Base-by-base conservation (phyloP, 2,113 vertebrate genomes). In the Labeo catla region DNA sequence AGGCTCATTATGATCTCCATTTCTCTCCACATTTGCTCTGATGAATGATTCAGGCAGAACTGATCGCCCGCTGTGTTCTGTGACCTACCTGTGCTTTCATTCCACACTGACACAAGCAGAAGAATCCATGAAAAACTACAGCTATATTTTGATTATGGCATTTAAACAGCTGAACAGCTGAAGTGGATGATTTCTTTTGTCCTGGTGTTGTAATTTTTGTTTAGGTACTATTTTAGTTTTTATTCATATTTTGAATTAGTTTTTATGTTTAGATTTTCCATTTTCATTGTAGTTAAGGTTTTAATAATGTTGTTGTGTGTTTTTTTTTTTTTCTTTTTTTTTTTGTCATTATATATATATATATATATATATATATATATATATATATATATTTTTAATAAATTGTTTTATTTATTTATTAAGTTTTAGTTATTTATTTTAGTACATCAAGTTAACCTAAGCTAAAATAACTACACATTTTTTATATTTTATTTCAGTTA, bases 1-100 rank as follows among this genome's bases (percentile, higher is more conserved):
- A 89, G 89, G 91, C 86, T 93, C 94, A 94, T 94, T 94, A 93
- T 94, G 92, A 93, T 92, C 91, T 93, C 93, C 91, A 93, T 95
- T 94, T 93, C 92, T 92, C 90, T 88, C 90, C 87, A 91, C 92
- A 87, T 94, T 94, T 87, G 85, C 93, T 93, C 87, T 95, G 93
- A 94, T 93, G 93, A 95, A 94, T 93, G 94, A 94, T 94, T 93
- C 94, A 93, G 93, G 91, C 61, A 92, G 94, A 94, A 94, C 93
- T 92, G 93, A 93, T 89, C 91, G 87, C 93, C 93, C 91, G 93
- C 94, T 94, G 93, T 92, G 92, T 89, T 85, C 87, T 54, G 86
- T 86, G 90, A 92, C 92, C 91, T 86, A 84, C 83, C 85, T 65
- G 83, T 91, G 88, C 89, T 86, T 93, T 91, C 88, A 28, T 78